phyloP scores from a whole-genome alignment of 1,140 invertebrate genomes.

The Stenopsyche tienmushanensis region DNA sequence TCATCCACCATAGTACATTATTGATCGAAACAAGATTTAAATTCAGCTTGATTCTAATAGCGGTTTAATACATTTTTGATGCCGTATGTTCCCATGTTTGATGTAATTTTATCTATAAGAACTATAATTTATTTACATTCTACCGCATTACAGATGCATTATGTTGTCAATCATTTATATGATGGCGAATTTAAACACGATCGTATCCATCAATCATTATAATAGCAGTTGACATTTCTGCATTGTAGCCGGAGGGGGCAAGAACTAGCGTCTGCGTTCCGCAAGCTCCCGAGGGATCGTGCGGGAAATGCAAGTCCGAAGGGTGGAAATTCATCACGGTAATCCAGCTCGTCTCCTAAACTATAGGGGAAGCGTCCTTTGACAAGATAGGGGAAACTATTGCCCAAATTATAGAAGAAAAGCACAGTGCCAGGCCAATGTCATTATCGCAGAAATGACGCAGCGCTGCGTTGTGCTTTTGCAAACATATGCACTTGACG shows the following conservation, averaged over 20 bases:
- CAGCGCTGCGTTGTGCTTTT: constrained; percentile 4
- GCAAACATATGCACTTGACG: constrained; percentile 4
- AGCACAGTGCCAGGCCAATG: constrained; percentile 24
- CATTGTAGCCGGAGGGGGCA: background rate
- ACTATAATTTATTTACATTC: no score
- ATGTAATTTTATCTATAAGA: no score
- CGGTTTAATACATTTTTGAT: no score
- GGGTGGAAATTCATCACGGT: constrained; percentile 23
- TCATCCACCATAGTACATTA: no score
- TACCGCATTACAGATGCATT: no score
- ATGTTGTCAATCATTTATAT: no score
- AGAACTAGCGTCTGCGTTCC: background rate
- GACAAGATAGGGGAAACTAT: constrained; percentile 30
- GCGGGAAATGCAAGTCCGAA: background rate
- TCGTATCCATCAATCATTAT: constrained; percentile 29
- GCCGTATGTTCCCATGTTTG: no score
- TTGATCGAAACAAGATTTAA: no score
- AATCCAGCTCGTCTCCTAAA: background rate
- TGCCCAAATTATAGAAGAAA: constrained; percentile 36
- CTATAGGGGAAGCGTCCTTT: constrained; percentile 16
- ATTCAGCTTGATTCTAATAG: no score
- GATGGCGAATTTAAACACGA: no score
- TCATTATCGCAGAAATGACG: constrained; percentile 32
- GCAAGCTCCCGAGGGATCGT: background rate
- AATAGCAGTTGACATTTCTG: constrained; percentile 26